A percentile compares a stretch with the other conserved stretches of the same genome.
phyloP scores from a whole-genome alignment of 2,113 vertebrate species.

The Enhydra lutris region DNA sequence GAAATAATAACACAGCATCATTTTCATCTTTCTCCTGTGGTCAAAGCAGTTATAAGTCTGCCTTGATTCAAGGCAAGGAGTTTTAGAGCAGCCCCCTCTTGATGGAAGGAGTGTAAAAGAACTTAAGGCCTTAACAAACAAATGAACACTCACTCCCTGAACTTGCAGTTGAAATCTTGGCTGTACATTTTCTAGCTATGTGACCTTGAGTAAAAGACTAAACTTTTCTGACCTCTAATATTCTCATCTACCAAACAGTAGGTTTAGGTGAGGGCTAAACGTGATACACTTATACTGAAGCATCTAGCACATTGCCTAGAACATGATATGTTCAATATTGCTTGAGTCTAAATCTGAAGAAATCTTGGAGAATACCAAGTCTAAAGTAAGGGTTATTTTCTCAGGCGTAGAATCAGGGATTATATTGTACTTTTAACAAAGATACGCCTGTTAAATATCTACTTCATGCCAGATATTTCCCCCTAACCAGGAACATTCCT shows the following conservation, averaged over 20 bases:
- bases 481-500: not conserved
- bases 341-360: conserved; percentile 35
- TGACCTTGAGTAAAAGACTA: not conserved
- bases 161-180: not conserved
- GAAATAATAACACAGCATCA: not conserved
- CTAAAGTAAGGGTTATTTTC: not conserved
- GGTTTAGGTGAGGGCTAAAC: not conserved
- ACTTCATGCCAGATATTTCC: not conserved
- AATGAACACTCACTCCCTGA: not conserved
- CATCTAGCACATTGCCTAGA: not conserved
- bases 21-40: not conserved
- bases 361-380: not conserved
- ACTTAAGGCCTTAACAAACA: not conserved
- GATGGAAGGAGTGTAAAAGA: not conserved
- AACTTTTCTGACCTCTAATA: not conserved
- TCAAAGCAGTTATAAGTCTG: not conserved
- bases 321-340: not conserved
- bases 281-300: not conserved
- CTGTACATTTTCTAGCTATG: not conserved
- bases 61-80: not conserved
- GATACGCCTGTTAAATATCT: not conserved
- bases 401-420: not conserved
- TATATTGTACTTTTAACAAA: conserved; percentile 27
- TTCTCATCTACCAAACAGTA: conserved; percentile 17
- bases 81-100: not conserved